Base-by-base conservation (phyloP, 1,140 invertebrate genomes). In the Formica exsecta region DNA sequence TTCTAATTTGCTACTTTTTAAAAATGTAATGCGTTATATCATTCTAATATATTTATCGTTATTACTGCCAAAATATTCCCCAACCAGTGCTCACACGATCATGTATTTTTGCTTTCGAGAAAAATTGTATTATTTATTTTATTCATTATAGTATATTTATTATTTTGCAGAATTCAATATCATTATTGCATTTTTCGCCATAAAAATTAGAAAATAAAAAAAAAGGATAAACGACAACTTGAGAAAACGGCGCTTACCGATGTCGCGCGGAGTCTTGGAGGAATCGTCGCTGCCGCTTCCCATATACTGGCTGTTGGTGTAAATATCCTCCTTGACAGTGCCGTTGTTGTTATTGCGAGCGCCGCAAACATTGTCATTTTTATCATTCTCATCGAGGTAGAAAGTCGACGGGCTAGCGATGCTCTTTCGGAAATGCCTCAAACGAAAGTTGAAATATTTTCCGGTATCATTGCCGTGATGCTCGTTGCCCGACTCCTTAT, bases 391-490 rank as follows among this genome's bases (percentile, higher is more conserved):
- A 13, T 94, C 92, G 9, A 95, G 83, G 57, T 95, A 95, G 84
- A 95, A 95, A 0, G 91, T 95, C 2, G 94, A 94, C 0, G 93
- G 77, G 5, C 76, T 87, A 0, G 83, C 64, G 0, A 92, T 79
- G 38, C 36, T 89, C 51, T 93, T 94, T 29, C 91, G 90, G 22
- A 93, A 93, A 64, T 93, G 94, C 76, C 91, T 95, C 0, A 80
- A 13, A 36, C 91, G 92, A 57, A 95, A 94, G 32, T 92, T 93
- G 44, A 95, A 95, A 76, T 93, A 95, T 68, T 91, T 94, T 44
- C 86, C 92, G 22, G 44, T 36, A 6, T 90, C 84, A 0, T 66
- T 32, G 9, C 9, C 25, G 2, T 88, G 85, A 16, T 89, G 76
- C 16, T 93, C 93, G 48, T 84, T 89, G 38, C 84, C 89, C n/a